Evolutionary conservation across 1,140 invertebrate species (phyloP).

Genomic region (Matsumurasca onukii): DNA sequence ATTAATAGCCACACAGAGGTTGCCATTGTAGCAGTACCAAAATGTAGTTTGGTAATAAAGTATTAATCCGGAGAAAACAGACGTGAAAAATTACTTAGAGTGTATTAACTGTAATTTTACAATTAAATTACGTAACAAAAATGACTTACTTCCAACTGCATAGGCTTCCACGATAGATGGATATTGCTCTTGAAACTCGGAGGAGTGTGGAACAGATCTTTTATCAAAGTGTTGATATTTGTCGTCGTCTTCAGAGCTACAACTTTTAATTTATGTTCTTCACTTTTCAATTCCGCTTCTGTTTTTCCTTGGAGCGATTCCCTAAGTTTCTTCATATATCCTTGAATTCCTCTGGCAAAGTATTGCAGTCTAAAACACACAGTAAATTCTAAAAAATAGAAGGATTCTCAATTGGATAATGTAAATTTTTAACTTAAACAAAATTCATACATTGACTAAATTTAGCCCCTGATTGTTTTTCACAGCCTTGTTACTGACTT

Average conservation of each 20-base stretch:
- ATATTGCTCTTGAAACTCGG: slow-evolving; percentile 88
- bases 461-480: no score
- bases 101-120: no score
- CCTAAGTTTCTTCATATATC: slow-evolving; percentile 87
- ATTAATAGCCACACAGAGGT: no score
- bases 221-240: slow-evolving; percentile 91
- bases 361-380: slow-evolving; percentile 70
- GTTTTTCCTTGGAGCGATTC: slow-evolving; percentile 82
- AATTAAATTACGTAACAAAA: no score
- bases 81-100: no score
- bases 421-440: no score
- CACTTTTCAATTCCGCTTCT: slow-evolving; percentile 67
- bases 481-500: slow-evolving; percentile 29
- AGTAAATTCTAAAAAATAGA: background rate
- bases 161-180: slow-evolving; percentile 82
- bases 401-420: background rate
- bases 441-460: no score
- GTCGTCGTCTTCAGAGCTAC: slow-evolving; percentile 86
- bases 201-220: slow-evolving; percentile 92
- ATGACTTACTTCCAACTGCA: slow-evolving; percentile 22
- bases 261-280: slow-evolving; percentile 84
- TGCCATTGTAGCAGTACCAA: no score
- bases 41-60: no score
- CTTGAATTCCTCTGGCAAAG: slow-evolving; percentile 88
- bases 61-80: no score